phyloP scores from a whole-genome alignment of 2,113 vertebrate species.

The Lichenostomus cassidix region DNA sequence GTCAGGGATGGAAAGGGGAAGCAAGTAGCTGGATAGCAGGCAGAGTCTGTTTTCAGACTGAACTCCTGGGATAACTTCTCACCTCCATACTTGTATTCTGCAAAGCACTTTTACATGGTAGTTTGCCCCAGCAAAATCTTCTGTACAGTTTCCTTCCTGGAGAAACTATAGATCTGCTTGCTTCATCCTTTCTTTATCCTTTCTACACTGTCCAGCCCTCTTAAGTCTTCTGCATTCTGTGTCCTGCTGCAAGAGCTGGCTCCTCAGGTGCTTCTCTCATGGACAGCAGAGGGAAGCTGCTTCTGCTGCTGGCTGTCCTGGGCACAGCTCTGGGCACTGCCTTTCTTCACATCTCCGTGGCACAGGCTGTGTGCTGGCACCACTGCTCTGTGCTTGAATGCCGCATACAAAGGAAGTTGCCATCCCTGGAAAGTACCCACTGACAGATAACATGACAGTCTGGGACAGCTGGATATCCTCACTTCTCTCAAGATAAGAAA shows the following conservation, averaged over 20 bases:
- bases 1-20: not conserved
- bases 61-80: not conserved
- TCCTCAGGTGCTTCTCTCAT: not conserved
- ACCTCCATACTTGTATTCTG: rapidly evolving
- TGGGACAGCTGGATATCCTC: not conserved
- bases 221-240: not conserved
- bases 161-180: not conserved
- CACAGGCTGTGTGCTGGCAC: not conserved
- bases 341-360: rapidly evolving
- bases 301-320: not conserved
- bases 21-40: not conserved
- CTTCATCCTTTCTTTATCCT: not conserved
- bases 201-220: not conserved
- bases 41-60: not conserved
- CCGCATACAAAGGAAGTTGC: not conserved
- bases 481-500: not conserved
- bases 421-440: not conserved
- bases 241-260: not conserved
- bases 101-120: not conserved
- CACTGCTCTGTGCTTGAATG: rapidly evolving
- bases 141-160: not conserved
- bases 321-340: not conserved
- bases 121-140: not conserved
- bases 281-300: not conserved
- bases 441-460: not conserved